A percentile compares a stretch with the other conserved stretches of the same genome.
These are phyloP conservation scores for Tiliqua scincoides DNA, from an alignment of 2,113 vertebrate genomes.

Conservation along the genomic window DNA sequence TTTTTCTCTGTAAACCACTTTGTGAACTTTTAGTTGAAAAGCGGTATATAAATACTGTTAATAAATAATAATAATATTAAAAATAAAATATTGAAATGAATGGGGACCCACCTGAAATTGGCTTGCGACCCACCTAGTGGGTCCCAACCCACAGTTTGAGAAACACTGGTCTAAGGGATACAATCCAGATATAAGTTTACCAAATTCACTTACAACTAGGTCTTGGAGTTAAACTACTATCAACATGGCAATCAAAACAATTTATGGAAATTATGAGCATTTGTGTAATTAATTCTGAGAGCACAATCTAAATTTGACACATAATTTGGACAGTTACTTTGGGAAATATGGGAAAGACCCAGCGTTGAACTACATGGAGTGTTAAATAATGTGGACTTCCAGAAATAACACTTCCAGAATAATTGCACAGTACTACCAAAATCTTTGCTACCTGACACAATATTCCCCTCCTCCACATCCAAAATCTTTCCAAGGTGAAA, in stretches of 20 bases:
- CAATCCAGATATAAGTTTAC: too few relatives aligned
- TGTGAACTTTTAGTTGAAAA: too few relatives aligned
- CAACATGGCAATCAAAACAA: background rate
- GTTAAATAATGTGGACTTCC: background rate
- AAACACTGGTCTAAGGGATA: too few relatives aligned
- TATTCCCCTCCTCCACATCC: background rate
- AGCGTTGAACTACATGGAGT: background rate
- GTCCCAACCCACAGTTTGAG: too few relatives aligned
- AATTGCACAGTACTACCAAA: background rate
- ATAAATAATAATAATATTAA: too few relatives aligned
- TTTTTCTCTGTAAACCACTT: too few relatives aligned
- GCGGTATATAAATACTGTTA: too few relatives aligned
- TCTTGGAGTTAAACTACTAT: too few relatives aligned
- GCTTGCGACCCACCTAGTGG: too few relatives aligned
- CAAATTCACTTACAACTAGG: too few relatives aligned
- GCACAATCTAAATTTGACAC: background rate
- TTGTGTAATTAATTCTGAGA: background rate
- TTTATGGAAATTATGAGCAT: background rate
- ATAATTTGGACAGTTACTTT: background rate
- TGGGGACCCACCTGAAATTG: too few relatives aligned
- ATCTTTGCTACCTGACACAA: background rate
- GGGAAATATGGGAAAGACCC: background rate
- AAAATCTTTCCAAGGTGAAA: slow-evolving; percentile 27
- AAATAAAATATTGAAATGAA: too few relatives aligned
- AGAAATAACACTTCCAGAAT: background rate